These are phyloP conservation scores for Amphiprion clarkii DNA, from an alignment of 2,797 vertebrate genomes.

Conservation along the genomic window DNA sequence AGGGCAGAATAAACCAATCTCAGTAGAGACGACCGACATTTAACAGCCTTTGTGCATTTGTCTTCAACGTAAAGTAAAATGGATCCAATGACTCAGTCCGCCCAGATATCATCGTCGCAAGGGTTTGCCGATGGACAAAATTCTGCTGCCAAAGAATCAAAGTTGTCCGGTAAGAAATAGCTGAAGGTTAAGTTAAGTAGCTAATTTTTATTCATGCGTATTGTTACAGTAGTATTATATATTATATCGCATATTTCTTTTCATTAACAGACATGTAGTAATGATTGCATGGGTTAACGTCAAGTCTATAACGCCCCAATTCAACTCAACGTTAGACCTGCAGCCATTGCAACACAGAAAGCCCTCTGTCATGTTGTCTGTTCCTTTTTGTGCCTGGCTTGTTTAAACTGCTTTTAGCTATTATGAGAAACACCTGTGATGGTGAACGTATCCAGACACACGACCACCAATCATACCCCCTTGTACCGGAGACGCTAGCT, in stretches of 20 bases:
- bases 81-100: slow-evolving; percentile 87
- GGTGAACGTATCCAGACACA: slow-evolving; percentile 11
- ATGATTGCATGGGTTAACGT: not conserved
- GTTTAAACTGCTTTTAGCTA: slow-evolving; percentile 11
- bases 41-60: slow-evolving; percentile 42
- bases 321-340: not conserved
- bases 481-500: slow-evolving; percentile 3
- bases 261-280: not conserved
- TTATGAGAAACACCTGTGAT: slow-evolving; percentile 62
- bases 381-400: not conserved
- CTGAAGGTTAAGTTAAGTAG: not conserved
- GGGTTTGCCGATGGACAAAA: slow-evolving; percentile 84
- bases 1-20: slow-evolving; percentile 12
- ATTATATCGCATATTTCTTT: not conserved
- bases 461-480: not conserved
- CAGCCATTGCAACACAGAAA: not conserved
- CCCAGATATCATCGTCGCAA: slow-evolving; percentile 88
- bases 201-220: not conserved
- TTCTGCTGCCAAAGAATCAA: slow-evolving; percentile 84
- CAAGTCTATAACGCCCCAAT: slow-evolving; percentile 4
- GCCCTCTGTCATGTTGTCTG: not conserved
- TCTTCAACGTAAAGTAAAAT: slow-evolving; percentile 70
- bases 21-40: slow-evolving; percentile 21
- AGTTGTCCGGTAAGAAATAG: slow-evolving; percentile 84
- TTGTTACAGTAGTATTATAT: not conserved